Conservation (phyloP, 2,797 vertebrate species). For the Periophthalmus magnuspinnatus region DNA sequence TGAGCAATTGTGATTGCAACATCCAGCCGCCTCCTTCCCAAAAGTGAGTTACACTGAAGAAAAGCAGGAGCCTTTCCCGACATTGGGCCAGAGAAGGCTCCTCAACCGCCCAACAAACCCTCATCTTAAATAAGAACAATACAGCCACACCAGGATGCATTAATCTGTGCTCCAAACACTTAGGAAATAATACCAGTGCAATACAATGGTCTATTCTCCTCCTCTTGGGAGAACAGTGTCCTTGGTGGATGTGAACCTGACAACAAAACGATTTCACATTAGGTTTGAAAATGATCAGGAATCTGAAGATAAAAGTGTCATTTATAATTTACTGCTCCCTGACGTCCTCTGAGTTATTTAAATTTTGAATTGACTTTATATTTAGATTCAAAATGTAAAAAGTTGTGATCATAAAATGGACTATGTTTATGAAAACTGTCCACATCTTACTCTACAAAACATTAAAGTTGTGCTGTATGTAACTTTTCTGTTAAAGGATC, state of each 20-base stretch:
- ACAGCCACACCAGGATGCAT: slow-evolving; percentile 71
- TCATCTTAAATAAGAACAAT: slow-evolving; percentile 65
- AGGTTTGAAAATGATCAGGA: not conserved
- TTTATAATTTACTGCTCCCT: too few species aligned
- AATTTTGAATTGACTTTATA: too few species aligned
- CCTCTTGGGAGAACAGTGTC: slow-evolving; percentile 60
- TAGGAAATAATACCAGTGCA: slow-evolving; percentile 78
- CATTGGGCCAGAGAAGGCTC: slow-evolving; percentile 49
- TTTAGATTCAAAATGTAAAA: too few species aligned
- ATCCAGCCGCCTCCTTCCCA: slow-evolving; percentile 51
- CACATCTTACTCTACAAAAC: not conserved
- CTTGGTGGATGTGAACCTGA: slow-evolving; percentile 24
- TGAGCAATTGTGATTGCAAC: not conserved
- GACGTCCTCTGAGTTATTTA: too few species aligned
- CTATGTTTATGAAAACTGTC: not conserved
- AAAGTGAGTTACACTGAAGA: slow-evolving; percentile 50
- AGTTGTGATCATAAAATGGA: not conserved
- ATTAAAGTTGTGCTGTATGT: not conserved
- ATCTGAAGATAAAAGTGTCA: too few species aligned
- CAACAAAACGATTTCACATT: not conserved
- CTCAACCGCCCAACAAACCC: slow-evolving; percentile 49
- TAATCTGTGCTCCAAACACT: slow-evolving; percentile 75
- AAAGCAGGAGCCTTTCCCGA: slow-evolving; percentile 71
- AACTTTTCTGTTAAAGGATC: not conserved
- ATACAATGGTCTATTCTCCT: slow-evolving; percentile 74